Evolutionary conservation across 2,888 invertebrate species (phyloP).

Genomic region (Synergus japonicus): DNA sequence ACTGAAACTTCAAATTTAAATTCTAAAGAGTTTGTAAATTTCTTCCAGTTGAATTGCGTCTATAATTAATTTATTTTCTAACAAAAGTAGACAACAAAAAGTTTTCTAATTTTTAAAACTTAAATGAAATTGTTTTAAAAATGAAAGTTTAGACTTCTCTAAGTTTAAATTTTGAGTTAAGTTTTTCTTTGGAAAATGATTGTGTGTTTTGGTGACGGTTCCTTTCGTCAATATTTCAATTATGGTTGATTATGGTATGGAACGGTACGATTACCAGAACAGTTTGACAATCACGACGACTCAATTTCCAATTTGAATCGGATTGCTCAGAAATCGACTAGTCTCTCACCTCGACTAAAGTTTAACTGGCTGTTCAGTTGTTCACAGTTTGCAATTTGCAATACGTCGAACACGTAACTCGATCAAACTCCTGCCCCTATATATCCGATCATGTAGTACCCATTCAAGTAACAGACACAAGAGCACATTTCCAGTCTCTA

Average conservation of each 20-base stretch:
- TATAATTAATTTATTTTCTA: neutral
- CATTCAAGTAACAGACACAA: constrained; percentile 33
- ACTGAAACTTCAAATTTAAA: neutral
- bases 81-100: neutral
- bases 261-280: neutral
- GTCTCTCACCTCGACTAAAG: constrained; percentile 22
- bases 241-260: neutral
- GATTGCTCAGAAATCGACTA: constrained; percentile 17
- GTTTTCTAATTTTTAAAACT: no score
- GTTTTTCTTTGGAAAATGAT: neutral
- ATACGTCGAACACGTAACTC: constrained; percentile 33
- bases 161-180: neutral
- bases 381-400: constrained; percentile 27
- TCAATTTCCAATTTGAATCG: constrained; percentile 20
- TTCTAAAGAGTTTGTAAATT: neutral
- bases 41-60: neutral
- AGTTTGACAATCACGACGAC: constrained; percentile 4
- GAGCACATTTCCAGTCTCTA: constrained; percentile 31
- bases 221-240: neutral
- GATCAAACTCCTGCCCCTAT: constrained; percentile 24
- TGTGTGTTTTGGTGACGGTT: no score
- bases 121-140: no score
- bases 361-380: constrained; percentile 34
- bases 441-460: constrained; percentile 35
- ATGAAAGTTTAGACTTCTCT: no score